A percentile compares a stretch with the other conserved stretches of the same genome.
phyloP scores from a whole-genome alignment of 2,113 vertebrate genomes.

The Tonatia bakeri region DNA sequence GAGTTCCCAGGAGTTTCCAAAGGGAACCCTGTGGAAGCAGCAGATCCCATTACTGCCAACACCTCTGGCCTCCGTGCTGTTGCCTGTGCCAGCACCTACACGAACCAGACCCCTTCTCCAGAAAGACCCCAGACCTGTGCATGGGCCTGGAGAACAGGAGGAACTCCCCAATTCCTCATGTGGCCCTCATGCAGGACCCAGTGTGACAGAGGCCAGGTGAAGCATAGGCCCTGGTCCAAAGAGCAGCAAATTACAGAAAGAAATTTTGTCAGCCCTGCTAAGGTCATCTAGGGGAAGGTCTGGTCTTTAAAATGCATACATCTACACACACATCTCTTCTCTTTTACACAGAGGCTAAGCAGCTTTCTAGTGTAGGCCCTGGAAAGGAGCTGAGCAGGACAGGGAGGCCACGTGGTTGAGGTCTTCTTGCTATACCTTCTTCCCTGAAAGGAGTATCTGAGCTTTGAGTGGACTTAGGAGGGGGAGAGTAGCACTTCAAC shows the following conservation, averaged over 20 bases:
- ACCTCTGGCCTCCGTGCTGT: fast-evolving
- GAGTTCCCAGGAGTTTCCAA: neutral
- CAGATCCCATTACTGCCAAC: fast-evolving
- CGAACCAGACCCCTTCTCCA: too few species aligned
- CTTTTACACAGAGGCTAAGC: neutral
- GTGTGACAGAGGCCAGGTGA: neutral
- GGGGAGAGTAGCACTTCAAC: neutral
- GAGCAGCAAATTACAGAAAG: neutral
- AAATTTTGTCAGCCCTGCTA: neutral
- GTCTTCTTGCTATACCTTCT: neutral
- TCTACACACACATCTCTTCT: neutral
- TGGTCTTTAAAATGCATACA: neutral
- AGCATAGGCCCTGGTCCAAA: too few species aligned
- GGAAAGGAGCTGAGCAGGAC: neutral
- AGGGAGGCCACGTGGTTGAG: neutral
- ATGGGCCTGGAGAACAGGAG: neutral
- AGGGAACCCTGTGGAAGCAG: neutral
- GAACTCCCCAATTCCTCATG: too few species aligned
- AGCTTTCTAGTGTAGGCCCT: neutral
- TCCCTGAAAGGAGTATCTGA: too few species aligned
- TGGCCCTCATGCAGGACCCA: neutral
- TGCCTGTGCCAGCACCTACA: fast-evolving
- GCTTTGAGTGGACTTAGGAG: neutral
- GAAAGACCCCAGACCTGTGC: neutral
- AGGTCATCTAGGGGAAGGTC: neutral